phyloP scores from a whole-genome alignment of 2,888 invertebrate species.

The Cheilosia vulpina region DNA sequence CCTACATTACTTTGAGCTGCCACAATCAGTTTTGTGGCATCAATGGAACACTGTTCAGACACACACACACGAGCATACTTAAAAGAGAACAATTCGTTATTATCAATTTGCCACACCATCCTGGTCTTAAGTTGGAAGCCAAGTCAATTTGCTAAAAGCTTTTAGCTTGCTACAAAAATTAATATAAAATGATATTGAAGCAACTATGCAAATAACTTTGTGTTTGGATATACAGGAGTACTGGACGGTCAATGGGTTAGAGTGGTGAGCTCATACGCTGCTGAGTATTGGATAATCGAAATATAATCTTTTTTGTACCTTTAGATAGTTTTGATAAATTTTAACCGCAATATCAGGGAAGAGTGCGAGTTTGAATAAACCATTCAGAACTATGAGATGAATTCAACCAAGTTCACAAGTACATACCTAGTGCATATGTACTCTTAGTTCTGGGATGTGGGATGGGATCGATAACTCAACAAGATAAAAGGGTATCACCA shows the following conservation, averaged over 20 bases:
- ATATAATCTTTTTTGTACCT: not conserved
- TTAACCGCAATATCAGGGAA: too few relatives aligned
- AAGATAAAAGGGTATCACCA: too few relatives aligned
- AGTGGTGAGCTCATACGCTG: not conserved
- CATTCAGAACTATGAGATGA: too few relatives aligned
- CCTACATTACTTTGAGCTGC: not conserved
- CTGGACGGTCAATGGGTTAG: not conserved
- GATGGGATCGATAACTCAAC: too few relatives aligned
- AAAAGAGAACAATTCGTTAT: conserved; percentile 18
- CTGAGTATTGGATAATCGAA: not conserved
- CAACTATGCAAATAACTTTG: not conserved
- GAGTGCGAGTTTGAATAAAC: too few relatives aligned
- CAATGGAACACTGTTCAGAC: not conserved
- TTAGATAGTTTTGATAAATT: not conserved
- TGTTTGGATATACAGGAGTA: not conserved
- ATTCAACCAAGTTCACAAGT: too few relatives aligned
- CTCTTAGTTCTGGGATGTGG: too few relatives aligned
- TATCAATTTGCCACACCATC: conserved; percentile 24
- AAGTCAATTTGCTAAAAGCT: conserved; percentile 55
- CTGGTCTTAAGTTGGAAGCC: not conserved
- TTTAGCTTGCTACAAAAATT: conserved; percentile 16
- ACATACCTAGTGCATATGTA: too few relatives aligned
- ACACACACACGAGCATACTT: not conserved
- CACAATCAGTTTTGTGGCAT: not conserved
- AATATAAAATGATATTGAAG: conserved; percentile 27